Evolutionary conservation across 1,140 invertebrate genomes (phyloP).

Genomic region (Drosophila parvula): DNA sequence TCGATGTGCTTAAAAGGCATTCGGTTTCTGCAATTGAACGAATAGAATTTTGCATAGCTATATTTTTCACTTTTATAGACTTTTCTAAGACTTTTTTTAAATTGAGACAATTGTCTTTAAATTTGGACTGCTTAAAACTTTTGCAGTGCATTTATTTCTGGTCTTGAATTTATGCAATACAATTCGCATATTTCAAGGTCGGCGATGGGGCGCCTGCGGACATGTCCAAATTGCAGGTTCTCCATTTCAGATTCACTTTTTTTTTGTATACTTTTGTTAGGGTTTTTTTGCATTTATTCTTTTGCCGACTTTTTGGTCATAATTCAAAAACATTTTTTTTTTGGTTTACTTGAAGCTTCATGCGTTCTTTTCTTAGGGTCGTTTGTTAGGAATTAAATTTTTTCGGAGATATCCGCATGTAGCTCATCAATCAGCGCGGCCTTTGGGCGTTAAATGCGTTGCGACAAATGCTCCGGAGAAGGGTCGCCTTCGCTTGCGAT

Average conservation of each 20-base stretch:
- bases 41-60: background rate
- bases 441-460: conserved; percentile 78
- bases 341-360: conserved; percentile 2
- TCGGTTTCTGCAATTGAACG: background rate
- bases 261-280: background rate
- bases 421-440: conserved; percentile 72
- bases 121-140: background rate
- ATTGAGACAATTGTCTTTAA: too few species aligned
- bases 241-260: conserved; percentile 79
- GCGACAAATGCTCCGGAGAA: conserved; percentile 67
- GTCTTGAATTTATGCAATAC: conserved; percentile 68
- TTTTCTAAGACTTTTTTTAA: background rate
- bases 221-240: conserved; percentile 66
- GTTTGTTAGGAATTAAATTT: conserved; percentile 54
- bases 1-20: background rate
- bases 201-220: conserved; percentile 53
- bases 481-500: conserved; percentile 51
- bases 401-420: conserved; percentile 27
- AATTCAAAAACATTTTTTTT: conserved; percentile 57
- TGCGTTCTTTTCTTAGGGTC: conserved; percentile 40
- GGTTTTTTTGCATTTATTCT: conserved; percentile 10
- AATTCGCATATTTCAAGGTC: conserved; percentile 76
- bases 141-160: conserved; percentile 10
- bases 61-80: background rate
- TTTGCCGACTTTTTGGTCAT: conserved; percentile 34